Conservation (phyloP, 1,140 invertebrate genomes). For the Trichogramma pretiosum region DNA sequence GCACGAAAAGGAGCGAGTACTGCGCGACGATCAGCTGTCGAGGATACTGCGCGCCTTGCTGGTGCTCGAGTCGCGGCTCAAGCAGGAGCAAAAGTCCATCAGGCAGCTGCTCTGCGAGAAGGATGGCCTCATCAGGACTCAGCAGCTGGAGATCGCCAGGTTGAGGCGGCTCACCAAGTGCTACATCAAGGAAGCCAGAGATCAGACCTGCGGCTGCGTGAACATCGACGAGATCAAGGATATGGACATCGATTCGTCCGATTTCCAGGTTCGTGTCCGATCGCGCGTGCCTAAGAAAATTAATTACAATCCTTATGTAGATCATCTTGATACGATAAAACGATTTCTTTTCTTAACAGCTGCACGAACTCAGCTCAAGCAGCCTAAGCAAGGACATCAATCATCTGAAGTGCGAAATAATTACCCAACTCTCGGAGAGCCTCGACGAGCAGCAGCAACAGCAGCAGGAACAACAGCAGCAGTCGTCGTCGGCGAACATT, state of each 20-base stretch:
- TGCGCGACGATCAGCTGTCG: constrained; percentile 59
- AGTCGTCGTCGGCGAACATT: constrained; percentile 17
- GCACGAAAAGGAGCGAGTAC: constrained; percentile 50
- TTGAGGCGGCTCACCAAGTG: constrained; percentile 57
- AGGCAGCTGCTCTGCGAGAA: constrained; percentile 58
- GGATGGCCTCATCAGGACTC: constrained; percentile 60
- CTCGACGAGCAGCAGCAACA: neutral
- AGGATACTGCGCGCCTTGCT: constrained; percentile 59
- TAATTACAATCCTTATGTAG: neutral
- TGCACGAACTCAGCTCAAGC: constrained; percentile 22
- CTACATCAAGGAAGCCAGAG: constrained; percentile 39
- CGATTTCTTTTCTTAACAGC: neutral
- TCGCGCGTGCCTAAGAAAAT: neutral
- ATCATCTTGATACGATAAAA: neutral
- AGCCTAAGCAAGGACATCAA: constrained; percentile 34
- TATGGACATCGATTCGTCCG: constrained; percentile 34
- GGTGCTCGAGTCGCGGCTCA: constrained; percentile 59
- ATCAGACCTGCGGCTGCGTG: constrained; percentile 18
- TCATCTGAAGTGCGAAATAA: constrained; percentile 36
- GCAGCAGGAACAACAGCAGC: neutral
- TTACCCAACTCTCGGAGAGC: constrained; percentile 29
- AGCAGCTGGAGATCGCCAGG: constrained; percentile 59
- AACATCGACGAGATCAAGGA: constrained; percentile 44
- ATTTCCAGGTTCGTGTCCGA: constrained; percentile 8
- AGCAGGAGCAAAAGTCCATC: constrained; percentile 66